Percentiles rank a stretch among this genome's conserved stretches.
These are phyloP conservation scores for Campoplex capitator DNA, from an alignment of 2,888 invertebrate genomes.

Conservation along the genomic window DNA sequence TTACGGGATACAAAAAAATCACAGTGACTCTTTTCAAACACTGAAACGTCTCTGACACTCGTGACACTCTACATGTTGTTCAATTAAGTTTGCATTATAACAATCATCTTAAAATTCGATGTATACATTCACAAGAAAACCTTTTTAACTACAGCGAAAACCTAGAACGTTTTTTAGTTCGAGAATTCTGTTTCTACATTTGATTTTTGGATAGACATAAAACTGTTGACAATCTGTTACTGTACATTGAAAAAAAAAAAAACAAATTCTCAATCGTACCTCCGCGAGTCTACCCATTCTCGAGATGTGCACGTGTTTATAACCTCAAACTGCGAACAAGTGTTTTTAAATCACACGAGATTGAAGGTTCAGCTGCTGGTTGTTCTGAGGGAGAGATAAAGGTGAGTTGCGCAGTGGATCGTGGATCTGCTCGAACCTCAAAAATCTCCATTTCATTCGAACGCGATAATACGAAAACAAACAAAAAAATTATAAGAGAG, in stretches of 20 bases:
- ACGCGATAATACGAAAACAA: not conserved
- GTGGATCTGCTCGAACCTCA: not conserved
- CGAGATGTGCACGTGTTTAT: slow-evolving; percentile 19
- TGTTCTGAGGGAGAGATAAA: too few species aligned
- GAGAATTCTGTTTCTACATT: not conserved
- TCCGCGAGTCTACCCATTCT: slow-evolving; percentile 41
- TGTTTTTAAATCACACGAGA: not conserved
- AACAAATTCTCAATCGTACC: slow-evolving; percentile 18
- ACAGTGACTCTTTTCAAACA: not conserved
- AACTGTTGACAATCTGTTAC: not conserved
- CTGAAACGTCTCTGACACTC: not conserved
- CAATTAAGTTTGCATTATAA: not conserved
- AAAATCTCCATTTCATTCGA: not conserved
- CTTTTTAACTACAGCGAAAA: not conserved
- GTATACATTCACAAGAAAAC: not conserved
- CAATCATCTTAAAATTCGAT: not conserved
- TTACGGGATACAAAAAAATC: not conserved
- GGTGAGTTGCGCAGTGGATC: too few species aligned
- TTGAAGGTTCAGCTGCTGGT: too few species aligned
- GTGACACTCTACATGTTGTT: not conserved
- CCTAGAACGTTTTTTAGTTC: not conserved
- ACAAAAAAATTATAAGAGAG: not conserved
- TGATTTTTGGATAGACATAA: not conserved
- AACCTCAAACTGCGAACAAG: slow-evolving; percentile 24
- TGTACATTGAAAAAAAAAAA: not conserved